phyloP scores from a whole-genome alignment of 2,113 vertebrate genomes.

The Podilymbus podiceps region DNA sequence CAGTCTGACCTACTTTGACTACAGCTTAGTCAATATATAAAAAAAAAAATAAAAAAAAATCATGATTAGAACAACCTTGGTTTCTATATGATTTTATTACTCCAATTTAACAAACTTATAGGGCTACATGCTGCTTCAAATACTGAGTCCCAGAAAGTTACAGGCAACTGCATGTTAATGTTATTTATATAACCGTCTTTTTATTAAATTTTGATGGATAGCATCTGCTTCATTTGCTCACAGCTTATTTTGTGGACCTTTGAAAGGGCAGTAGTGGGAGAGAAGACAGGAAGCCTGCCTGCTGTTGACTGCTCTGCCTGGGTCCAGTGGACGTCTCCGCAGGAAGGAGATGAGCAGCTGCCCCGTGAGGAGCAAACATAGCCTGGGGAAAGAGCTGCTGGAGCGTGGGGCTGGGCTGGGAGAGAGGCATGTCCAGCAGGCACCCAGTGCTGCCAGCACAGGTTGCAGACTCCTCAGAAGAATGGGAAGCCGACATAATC shows the following conservation, averaged over 20 bases:
- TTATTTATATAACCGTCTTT: constrained; percentile 41
- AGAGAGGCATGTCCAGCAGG: background rate
- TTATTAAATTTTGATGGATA: constrained; percentile 67
- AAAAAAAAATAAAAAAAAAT: background rate
- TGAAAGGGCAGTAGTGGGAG: background rate
- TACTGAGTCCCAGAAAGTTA: background rate
- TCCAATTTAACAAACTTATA: background rate
- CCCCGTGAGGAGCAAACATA: background rate
- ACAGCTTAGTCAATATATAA: background rate
- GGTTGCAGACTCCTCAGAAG: background rate
- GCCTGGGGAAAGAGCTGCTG: background rate
- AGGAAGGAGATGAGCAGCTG: background rate
- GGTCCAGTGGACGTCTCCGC: background rate
- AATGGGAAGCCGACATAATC: background rate
- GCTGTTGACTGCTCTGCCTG: background rate
- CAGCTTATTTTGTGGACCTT: background rate
- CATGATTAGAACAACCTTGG: background rate
- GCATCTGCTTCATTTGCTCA: constrained; percentile 42
- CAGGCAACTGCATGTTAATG: constrained; percentile 1
- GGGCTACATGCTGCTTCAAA: background rate
- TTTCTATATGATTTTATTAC: background rate
- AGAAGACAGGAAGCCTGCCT: background rate
- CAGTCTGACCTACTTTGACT: background rate
- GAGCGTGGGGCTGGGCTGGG: background rate
- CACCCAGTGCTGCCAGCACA: background rate